Conservation (phyloP, 1,140 invertebrate genomes). For the Drosophila erecta region DNA sequence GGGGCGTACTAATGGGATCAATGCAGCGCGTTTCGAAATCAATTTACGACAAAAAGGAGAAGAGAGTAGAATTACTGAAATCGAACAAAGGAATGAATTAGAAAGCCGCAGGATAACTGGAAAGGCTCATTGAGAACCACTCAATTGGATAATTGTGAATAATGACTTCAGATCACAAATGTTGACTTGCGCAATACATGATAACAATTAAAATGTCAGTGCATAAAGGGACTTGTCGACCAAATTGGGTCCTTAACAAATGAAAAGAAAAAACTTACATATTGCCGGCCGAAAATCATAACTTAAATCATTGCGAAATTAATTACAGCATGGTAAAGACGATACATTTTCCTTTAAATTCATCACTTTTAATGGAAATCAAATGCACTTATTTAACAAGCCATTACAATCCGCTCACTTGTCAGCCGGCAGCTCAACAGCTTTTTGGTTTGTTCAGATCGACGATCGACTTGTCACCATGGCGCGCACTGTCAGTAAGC, state of each 20-base stretch:
- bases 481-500: conserved; percentile 60
- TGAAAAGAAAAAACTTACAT: neutral
- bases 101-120: conserved; percentile 22
- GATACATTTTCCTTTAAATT: no score
- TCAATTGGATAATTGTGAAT: conserved; percentile 49
- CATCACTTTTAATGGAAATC: neutral
- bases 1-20: conserved; percentile 84
- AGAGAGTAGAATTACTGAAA: conserved; percentile 26
- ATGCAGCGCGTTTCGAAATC: conserved; percentile 34
- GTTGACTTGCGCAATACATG: conserved; percentile 21
- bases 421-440: conserved; percentile 59
- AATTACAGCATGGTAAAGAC: no score
- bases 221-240: neutral
- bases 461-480: conserved; percentile 32
- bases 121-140: conserved; percentile 20
- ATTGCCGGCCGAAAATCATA: no score
- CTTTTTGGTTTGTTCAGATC: conserved; percentile 23
- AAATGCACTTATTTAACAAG: conserved; percentile 19
- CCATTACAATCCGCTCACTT: conserved; percentile 54
- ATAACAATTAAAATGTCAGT: conserved; percentile 17
- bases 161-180: conserved; percentile 46
- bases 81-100: conserved; percentile 32
- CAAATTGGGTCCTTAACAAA: conserved; percentile 11
- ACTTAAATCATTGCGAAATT: no score
- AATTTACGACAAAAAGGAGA: conserved; percentile 30